Conservation (phyloP, 2,888 invertebrate genomes). For the Hypercompe scribonia region DNA sequence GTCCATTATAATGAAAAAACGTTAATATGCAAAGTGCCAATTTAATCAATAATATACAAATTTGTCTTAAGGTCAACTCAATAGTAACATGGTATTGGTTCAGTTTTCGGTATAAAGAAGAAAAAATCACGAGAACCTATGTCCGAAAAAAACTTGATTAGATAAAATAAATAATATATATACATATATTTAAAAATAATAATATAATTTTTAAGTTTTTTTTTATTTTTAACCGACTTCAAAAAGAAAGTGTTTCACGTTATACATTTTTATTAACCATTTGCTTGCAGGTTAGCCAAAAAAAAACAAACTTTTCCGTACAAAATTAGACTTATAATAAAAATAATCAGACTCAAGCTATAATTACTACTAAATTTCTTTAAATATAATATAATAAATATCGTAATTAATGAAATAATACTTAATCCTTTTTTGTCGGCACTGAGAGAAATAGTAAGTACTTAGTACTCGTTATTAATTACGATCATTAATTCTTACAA, state of each 20-base stretch:
- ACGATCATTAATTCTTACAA: neutral
- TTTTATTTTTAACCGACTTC: no score
- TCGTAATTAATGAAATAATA: no score
- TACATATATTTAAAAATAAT: no score
- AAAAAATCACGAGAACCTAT: neutral
- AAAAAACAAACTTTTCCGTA: neutral
- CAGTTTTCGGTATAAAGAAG: no score
- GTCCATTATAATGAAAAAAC: neutral
- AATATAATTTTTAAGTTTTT: neutral
- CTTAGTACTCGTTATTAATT: neutral
- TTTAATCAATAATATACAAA: neutral
- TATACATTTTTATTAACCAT: no score
- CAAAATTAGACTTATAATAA: neutral
- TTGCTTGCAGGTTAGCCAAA: neutral
- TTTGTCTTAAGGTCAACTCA: neutral
- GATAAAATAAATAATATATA: neutral
- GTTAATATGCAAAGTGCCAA: neutral
- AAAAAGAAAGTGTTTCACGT: no score
- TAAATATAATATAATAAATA: no score
- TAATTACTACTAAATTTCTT: no score
- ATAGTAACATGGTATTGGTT: neutral
- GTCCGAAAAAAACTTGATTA: neutral
- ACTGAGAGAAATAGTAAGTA: neutral
- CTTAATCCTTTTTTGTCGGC: no score
- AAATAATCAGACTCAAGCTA: neutral